These are phyloP conservation scores for Melanargia galathea DNA, from an alignment of 2,888 invertebrate genomes.

Conservation along the genomic window DNA sequence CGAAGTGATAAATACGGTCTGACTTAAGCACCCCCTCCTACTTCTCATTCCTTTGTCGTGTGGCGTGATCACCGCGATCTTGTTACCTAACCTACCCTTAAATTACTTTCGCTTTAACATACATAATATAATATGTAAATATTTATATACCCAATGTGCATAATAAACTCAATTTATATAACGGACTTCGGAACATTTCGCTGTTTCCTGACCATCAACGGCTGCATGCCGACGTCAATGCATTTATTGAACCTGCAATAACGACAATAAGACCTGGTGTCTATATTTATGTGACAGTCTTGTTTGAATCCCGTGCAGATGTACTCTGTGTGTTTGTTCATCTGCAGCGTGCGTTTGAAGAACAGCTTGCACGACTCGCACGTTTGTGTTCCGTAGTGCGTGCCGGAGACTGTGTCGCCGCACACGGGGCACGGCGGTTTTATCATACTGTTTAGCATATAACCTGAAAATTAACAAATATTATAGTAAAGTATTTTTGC, in stretches of 20 bases:
- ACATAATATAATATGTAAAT: too few relatives aligned
- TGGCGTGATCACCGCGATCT: too few relatives aligned
- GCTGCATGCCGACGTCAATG: slow-evolving; percentile 52
- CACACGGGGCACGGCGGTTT: slow-evolving; percentile 53
- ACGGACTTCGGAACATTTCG: neutral
- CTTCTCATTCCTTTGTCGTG: too few relatives aligned
- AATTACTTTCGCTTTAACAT: too few relatives aligned
- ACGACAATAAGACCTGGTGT: slow-evolving; percentile 55
- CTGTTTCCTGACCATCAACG: slow-evolving; percentile 44
- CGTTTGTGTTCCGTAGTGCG: slow-evolving; percentile 57
- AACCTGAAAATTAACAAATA: slow-evolving; percentile 3
- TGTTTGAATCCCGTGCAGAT: slow-evolving; percentile 43
- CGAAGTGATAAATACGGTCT: too few relatives aligned
- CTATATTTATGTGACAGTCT: slow-evolving; percentile 48
- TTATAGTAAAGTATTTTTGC: too few relatives aligned
- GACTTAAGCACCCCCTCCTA: too few relatives aligned
- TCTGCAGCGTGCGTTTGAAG: slow-evolving; percentile 57
- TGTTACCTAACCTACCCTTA: too few relatives aligned
- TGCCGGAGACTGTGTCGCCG: slow-evolving; percentile 51
- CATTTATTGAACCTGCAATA: slow-evolving; percentile 54
- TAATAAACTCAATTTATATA: neutral
- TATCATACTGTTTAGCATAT: neutral
- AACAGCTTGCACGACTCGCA: slow-evolving; percentile 64
- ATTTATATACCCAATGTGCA: neutral
- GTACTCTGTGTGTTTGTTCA: slow-evolving; percentile 49